Evolutionary conservation across 2,888 invertebrate genomes (phyloP).

Genomic region (Euclidia mi): DNA sequence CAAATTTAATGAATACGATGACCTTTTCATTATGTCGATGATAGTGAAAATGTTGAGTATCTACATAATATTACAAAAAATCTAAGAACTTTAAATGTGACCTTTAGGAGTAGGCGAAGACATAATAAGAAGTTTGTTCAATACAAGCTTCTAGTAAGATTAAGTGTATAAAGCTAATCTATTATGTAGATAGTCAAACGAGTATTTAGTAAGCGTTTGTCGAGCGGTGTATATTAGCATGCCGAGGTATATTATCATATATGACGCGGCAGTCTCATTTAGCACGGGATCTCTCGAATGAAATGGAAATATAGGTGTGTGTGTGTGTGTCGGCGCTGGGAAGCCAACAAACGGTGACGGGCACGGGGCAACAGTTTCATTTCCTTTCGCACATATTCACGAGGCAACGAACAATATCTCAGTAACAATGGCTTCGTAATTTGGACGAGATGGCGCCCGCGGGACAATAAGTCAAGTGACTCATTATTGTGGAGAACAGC

Average conservation of each 20-base stretch:
- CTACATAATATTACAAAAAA: too few species aligned
- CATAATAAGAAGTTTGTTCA: too few species aligned
- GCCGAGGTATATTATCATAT: constrained; percentile 42
- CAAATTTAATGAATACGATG: too few species aligned
- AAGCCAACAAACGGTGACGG: constrained; percentile 72
- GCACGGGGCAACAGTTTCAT: constrained; percentile 81
- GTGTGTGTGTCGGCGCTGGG: constrained; percentile 57
- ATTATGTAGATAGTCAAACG: constrained; percentile 35
- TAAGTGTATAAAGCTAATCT: constrained; percentile 27
- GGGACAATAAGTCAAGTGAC: constrained; percentile 86
- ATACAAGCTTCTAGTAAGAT: too few species aligned
- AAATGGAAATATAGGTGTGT: constrained; percentile 58
- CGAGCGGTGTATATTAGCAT: too few species aligned
- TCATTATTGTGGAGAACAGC: constrained; percentile 85
- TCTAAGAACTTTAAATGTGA: too few species aligned
- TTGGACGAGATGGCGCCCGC: constrained; percentile 82
- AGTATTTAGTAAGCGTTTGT: too few species aligned
- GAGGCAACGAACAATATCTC: constrained; percentile 84
- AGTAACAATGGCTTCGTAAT: constrained; percentile 85
- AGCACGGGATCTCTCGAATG: constrained; percentile 45
- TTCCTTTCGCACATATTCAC: constrained; percentile 87
- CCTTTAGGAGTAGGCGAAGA: too few species aligned
- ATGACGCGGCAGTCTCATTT: constrained; percentile 48
- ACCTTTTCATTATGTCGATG: too few species aligned
- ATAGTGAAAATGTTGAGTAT: too few species aligned